These are phyloP conservation scores for Recurvirostra avosetta DNA, from an alignment of 2,113 vertebrate genomes.

Conservation along the genomic window DNA sequence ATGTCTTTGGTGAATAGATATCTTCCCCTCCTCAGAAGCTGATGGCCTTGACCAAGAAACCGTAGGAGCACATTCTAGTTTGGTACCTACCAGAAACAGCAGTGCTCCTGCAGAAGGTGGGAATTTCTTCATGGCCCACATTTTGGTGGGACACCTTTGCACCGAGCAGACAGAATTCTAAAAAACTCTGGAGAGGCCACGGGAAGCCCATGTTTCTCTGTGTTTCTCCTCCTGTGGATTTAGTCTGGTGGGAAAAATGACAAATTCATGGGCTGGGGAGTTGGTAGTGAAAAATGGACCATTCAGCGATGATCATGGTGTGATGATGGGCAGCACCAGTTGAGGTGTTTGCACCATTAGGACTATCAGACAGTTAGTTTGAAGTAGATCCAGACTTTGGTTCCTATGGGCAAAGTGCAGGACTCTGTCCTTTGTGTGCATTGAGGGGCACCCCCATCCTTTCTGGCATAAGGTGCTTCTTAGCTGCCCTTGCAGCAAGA, in stretches of 20 bases:
- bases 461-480: neutral
- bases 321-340: neutral
- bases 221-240: neutral
- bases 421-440: neutral
- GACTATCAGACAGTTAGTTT: neutral
- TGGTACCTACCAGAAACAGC: neutral
- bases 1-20: neutral
- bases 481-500: neutral
- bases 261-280: neutral
- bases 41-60: neutral
- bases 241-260: neutral
- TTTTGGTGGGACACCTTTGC: neutral
- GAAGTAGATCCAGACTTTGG: neutral
- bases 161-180: neutral
- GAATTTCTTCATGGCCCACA: neutral
- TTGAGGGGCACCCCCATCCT: neutral
- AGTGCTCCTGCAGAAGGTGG: neutral
- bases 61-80: neutral
- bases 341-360: neutral
- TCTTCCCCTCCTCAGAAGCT: neutral
- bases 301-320: neutral
- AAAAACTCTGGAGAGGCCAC: neutral
- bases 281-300: neutral
- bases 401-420: neutral
- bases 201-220: neutral